phyloP scores from a whole-genome alignment of 1,140 invertebrate genomes.

The Diuraphis noxia region DNA sequence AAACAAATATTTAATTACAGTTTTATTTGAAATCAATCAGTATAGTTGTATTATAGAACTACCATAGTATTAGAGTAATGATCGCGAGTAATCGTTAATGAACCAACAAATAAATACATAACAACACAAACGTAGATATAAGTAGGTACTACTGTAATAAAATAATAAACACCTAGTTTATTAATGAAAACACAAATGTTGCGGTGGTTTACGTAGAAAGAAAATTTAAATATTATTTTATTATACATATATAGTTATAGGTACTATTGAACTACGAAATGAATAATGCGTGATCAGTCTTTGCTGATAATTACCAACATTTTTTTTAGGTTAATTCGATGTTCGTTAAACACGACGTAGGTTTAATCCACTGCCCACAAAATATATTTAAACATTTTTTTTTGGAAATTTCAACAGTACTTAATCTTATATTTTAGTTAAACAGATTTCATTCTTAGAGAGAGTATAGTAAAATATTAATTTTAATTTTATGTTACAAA shows the following conservation, averaged over 20 bases:
- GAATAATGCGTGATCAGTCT: background rate
- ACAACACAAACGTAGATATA: background rate
- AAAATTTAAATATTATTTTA: background rate
- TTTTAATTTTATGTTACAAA: background rate
- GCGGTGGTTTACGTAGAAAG: background rate
- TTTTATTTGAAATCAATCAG: background rate
- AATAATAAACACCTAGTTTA: background rate
- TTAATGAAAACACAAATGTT: background rate
- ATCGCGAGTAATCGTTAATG: background rate
- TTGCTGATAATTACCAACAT: background rate
- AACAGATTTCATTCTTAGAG: too few relatives aligned
- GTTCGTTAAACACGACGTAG: background rate
- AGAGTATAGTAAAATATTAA: too few relatives aligned
- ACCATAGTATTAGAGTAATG: background rate
- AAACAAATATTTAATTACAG: constrained; percentile 6
- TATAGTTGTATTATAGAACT: background rate
- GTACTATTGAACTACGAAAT: background rate
- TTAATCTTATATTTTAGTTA: too few relatives aligned
- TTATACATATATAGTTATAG: too few relatives aligned
- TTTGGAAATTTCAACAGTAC: background rate
- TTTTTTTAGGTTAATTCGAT: background rate
- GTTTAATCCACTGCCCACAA: background rate
- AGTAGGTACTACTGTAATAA: background rate
- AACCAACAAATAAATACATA: background rate
- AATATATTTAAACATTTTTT: background rate